Evolutionary conservation across 2,113 vertebrate species (phyloP).

Genomic region (Pachyramphus minor): DNA sequence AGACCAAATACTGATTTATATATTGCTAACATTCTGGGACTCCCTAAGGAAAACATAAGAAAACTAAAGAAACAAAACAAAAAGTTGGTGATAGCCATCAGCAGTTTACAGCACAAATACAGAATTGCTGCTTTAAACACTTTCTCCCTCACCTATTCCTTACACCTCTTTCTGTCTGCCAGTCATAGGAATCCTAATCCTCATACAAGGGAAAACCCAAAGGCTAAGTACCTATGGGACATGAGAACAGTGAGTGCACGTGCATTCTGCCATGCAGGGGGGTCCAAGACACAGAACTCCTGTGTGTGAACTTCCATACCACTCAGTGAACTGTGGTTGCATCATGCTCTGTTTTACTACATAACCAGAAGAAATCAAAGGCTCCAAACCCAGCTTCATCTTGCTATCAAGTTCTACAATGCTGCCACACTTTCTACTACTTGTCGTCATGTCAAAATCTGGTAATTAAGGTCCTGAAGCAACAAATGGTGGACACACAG

Average conservation of each 20-base stretch:
- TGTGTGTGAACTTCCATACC: background rate
- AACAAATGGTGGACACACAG: rapidly evolving
- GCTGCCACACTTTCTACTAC: background rate
- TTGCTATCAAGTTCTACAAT: background rate
- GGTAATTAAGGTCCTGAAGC: background rate
- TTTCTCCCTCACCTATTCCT: background rate
- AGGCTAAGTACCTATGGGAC: background rate
- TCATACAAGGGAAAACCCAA: background rate
- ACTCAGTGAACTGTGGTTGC: rapidly evolving
- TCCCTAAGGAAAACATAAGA: background rate
- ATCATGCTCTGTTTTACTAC: background rate
- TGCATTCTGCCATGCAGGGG: rapidly evolving
- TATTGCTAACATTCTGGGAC: background rate
- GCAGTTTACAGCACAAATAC: background rate
- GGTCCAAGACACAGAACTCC: background rate
- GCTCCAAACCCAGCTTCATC: background rate
- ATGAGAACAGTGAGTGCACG: rapidly evolving
- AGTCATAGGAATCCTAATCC: background rate
- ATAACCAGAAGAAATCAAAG: background rate
- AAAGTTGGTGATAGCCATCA: background rate
- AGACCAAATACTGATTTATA: background rate
- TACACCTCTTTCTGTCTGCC: background rate
- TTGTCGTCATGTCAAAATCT: background rate
- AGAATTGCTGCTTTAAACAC: background rate
- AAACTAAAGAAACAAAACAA: background rate